Conservation (phyloP, 2,888 invertebrate species). For the Anthoptus insignis region DNA sequence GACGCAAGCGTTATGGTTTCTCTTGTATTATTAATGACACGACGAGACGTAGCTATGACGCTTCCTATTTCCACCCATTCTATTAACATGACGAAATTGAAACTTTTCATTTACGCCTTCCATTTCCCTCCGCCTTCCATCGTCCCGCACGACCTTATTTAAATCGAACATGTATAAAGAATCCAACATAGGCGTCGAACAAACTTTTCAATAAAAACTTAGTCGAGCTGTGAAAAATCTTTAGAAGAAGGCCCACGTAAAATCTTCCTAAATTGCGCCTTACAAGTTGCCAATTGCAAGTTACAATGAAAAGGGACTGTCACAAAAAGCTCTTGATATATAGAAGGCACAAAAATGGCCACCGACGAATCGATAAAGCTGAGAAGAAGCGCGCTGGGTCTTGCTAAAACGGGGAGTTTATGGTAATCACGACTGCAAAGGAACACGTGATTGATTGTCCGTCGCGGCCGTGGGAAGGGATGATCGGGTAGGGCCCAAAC, state of each 20-base stretch:
- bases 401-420: constrained; percentile 84
- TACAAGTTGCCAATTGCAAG: constrained; percentile 77
- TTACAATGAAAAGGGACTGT: constrained; percentile 80
- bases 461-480: constrained; percentile 59
- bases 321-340: constrained; percentile 69
- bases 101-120: constrained; percentile 47
- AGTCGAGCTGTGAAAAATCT: constrained; percentile 43
- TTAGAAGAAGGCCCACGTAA: constrained; percentile 60
- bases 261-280: constrained; percentile 67
- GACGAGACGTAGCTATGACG: constrained; percentile 42
- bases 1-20: constrained; percentile 51
- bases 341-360: constrained; percentile 76
- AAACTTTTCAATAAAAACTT: constrained; percentile 53
- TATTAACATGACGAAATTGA: constrained; percentile 49
- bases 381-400: constrained; percentile 77
- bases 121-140: constrained; percentile 22
- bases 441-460: constrained; percentile 83
- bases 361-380: constrained; percentile 80
- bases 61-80: constrained; percentile 46
- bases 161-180: constrained; percentile 38
- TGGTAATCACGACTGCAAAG: constrained; percentile 82
- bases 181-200: constrained; percentile 40
- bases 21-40: constrained; percentile 61
- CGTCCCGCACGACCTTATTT: constrained; percentile 30
- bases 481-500: constrained; percentile 28